Evolutionary conservation across 30 jellyfish, hydroid and myxozoan species (phyloP), one percentile per base, ranked within the genome.

Genomic region (Aurelia aurita complex sp. Pacific): DNA sequence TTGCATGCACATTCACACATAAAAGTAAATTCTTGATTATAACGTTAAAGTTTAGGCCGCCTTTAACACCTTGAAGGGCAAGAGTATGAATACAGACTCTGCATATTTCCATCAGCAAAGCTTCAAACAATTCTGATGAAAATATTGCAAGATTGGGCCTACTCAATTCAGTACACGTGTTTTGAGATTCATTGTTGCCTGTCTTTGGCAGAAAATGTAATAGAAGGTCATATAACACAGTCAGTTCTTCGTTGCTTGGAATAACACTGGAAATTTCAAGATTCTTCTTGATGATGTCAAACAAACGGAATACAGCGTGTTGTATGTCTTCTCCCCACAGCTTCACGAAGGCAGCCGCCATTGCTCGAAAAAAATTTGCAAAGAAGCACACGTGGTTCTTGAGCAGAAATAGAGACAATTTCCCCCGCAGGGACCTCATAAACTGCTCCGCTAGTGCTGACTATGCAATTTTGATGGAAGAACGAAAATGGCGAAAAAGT

Each of bases 401-500:
- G 16, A 46, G 57, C 29, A 2, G 72, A 19, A 67, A 67, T 16
- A 15, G 83, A 73, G 83, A 63, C 78, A 77, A 51, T 5, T 67
- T 77, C 77, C 87, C 10, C 36, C 87, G 87, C 87, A 60, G 43
- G 15, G 29, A 10, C 77, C 32, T 61, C 38, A 6, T 5, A 61
- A 61, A 61, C 0, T 61, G 70, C 36, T 5, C 36, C 36, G 70
- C 13, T 40, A 61, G 70, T 17, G 70, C 36, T 61, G 70, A 61
- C 70, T 11, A 12, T 61, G 70, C 70, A 61, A 61, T 61, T 61
- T 61, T 23, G 10, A 13, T 10, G 36, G 70, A 61, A 61, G 2
- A 61, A 61, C 8, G 13, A 88, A 88, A 32, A 88, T 88, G 97
- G 97, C 97, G 85, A 73, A 62, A 67, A 17, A 67, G 35, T 42